Conservation (phyloP, 2,797 vertebrate species). For the Gymnopithys bicolor region DNA sequence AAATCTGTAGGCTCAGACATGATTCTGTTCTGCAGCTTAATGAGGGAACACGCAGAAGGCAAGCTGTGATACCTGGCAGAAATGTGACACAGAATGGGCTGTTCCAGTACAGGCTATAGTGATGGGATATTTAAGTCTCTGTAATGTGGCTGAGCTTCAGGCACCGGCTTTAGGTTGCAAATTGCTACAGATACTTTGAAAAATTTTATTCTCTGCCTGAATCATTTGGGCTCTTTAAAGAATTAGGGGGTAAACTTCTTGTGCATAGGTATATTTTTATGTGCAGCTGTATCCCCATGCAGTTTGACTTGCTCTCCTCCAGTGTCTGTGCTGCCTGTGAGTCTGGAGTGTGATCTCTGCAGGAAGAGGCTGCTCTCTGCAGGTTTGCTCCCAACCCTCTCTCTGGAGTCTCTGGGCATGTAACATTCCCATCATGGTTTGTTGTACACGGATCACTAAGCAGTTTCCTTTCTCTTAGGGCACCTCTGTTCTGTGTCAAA, state of each 20-base stretch:
- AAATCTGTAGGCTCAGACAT: background rate
- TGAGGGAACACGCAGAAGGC: background rate
- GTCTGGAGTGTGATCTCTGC: background rate
- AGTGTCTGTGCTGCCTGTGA: background rate
- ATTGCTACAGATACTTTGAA: background rate
- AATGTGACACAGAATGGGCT: background rate
- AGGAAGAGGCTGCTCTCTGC: background rate
- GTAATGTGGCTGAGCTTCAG: background rate
- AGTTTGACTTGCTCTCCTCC: background rate
- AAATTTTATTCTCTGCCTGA: background rate
- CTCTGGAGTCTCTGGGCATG: background rate
- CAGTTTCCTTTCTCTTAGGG: slow-evolving; percentile 41
- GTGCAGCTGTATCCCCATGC: background rate
- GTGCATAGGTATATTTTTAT: accelerated
- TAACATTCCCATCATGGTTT: background rate
- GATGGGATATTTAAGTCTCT: background rate
- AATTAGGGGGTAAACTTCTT: background rate
- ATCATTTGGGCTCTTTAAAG: background rate
- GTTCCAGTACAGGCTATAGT: background rate
- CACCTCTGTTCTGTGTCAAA: background rate
- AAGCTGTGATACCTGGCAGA: background rate
- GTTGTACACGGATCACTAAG: slow-evolving; percentile 12
- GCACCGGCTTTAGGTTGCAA: background rate
- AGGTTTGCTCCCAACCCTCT: background rate
- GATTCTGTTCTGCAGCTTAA: background rate